These are phyloP conservation scores for Argyra leucocephala DNA, from an alignment of 2,888 invertebrate genomes.

Conservation along the genomic window DNA sequence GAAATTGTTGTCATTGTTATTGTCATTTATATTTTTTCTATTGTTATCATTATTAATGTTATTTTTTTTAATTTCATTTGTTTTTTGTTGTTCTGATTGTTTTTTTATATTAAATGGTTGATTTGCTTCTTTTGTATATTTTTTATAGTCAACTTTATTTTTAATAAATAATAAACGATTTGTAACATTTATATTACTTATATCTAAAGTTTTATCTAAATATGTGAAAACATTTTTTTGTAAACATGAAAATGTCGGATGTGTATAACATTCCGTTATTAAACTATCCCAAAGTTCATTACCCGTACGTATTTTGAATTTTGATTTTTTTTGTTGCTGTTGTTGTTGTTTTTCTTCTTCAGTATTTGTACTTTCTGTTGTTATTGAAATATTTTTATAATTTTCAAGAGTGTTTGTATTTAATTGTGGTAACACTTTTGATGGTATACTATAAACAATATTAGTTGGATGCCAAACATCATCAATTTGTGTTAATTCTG, in stretches of 20 bases:
- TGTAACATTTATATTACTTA: constrained; percentile 57
- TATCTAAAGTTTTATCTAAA: constrained; percentile 55
- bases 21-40: background rate
- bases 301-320: constrained; percentile 42
- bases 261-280: constrained; percentile 57
- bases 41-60: background rate
- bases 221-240: constrained; percentile 69
- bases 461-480: background rate
- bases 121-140: constrained; percentile 49
- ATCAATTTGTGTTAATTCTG: background rate
- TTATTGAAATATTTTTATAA: constrained; percentile 20
- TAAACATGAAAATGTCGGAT: constrained; percentile 62
- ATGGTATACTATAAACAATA: background rate
- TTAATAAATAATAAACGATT: constrained; percentile 55
- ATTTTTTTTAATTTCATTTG: no score
- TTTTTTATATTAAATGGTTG: constrained; percentile 12
- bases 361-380: constrained; percentile 13
- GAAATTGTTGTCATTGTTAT: no score
- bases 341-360: constrained; percentile 8
- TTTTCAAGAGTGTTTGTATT: constrained; percentile 8
- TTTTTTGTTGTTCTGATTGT: background rate
- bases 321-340: constrained; percentile 14
- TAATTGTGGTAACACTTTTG: background rate
- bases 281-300: constrained; percentile 66
- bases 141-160: constrained; percentile 53